Evolutionary conservation across 2,888 invertebrate genomes (phyloP), one percentile per base, ranked within the genome.

Genomic region (Eilema depressum): DNA sequence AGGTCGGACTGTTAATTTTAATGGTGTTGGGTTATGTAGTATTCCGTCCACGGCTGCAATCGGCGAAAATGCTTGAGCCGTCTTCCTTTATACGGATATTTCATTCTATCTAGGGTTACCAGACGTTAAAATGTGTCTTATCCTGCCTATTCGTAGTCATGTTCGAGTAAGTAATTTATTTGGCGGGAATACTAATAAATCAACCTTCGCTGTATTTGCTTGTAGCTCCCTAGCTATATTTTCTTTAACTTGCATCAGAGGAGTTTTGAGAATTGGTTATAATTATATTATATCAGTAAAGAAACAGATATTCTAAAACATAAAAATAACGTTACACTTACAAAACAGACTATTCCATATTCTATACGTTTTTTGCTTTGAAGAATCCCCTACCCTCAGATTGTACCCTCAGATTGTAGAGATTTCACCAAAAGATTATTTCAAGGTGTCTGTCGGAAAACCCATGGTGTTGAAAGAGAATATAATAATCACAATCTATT

Each of bases 51-150:
- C 89, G 88, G 78, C 78, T 75, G 76, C 78, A 86, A 88, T 88
- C 87, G 87, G 90, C 87, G 85, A 83, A 86, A 89, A 89, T 89
- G 88, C 89, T 83, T 85, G 84, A 86, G 84, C 78, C 86, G 85
- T 88, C 86, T 87, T 88, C 89, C 87, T 90, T 89, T 89, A 88
- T 88, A 88, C 88, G 89, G 87, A 88, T 88, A 88, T 90, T 90
- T 90, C 84, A 33, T 66, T 33, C 25, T 57, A 37, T 57, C 25
- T 23, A 66, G 66, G 66, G 66, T 66, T 66, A 25, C 4, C 57
- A 66, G 25, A 10, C 5, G 17, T 20, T 25, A 17, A 63, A 63
- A 63, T 41, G 12, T 64, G 12, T 14, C n/a, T 53, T 2, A 0
- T 53, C 3, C 7, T 23, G 23, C 8, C 10, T 17, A 56, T n/a